These are phyloP conservation scores for Byasa hedistus DNA, from an alignment of 2,888 invertebrate genomes.

Conservation along the genomic window DNA sequence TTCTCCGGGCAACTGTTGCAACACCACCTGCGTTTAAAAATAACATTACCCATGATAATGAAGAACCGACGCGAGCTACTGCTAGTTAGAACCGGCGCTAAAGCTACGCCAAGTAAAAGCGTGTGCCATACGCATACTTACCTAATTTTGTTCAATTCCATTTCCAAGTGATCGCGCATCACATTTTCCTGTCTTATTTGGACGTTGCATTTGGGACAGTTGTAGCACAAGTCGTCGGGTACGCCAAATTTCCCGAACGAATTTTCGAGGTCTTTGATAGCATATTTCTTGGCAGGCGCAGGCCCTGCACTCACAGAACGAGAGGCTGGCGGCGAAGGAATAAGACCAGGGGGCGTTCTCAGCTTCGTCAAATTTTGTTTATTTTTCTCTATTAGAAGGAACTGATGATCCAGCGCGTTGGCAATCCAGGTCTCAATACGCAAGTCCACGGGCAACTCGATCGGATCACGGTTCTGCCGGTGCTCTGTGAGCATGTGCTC, in stretches of 20 bases:
- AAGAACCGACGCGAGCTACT: too few relatives aligned
- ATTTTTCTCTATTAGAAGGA: slow-evolving; percentile 46
- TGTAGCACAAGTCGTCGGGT: slow-evolving; percentile 44
- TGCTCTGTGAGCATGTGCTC: slow-evolving; percentile 79
- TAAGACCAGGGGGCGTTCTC: slow-evolving; percentile 40
- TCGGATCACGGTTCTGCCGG: slow-evolving; percentile 51
- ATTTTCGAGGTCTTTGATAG: slow-evolving; percentile 46
- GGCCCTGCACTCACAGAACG: background rate
- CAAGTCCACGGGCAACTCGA: slow-evolving; percentile 61
- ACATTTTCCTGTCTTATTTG: slow-evolving; percentile 45
- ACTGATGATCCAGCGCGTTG: slow-evolving; percentile 55
- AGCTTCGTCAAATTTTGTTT: slow-evolving; percentile 50
- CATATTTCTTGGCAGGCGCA: slow-evolving; percentile 3
- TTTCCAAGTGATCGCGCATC: slow-evolving; percentile 64
- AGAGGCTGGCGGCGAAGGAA: slow-evolving; percentile 22
- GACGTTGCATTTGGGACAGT: slow-evolving; percentile 61
- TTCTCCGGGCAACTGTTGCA: slow-evolving; percentile 56
- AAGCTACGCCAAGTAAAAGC: background rate
- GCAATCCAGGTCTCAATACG: slow-evolving; percentile 78
- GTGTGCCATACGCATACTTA: slow-evolving; percentile 36
- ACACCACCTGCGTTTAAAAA: slow-evolving; percentile 57
- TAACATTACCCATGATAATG: background rate
- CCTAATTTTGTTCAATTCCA: slow-evolving; percentile 66
- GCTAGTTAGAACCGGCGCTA: too few relatives aligned
- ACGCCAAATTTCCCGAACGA: slow-evolving; percentile 59